Percentiles rank a stretch among this genome's conserved stretches.
phyloP scores from a whole-genome alignment of 2,888 invertebrate genomes.

The Orthonevra nobilis region DNA sequence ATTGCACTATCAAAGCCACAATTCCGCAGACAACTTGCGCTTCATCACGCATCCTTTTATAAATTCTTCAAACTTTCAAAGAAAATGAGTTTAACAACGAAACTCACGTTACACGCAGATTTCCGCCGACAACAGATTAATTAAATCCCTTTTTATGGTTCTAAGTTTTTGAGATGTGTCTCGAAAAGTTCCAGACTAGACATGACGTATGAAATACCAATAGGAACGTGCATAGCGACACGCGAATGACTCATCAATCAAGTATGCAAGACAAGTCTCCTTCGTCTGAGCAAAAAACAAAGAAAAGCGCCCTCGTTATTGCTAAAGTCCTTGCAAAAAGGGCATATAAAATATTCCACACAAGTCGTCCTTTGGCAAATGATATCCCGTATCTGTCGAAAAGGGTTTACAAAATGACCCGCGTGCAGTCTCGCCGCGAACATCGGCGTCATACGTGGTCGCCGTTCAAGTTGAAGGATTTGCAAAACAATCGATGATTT shows the following conservation, averaged over 20 bases:
- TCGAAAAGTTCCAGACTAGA: constrained; percentile 52
- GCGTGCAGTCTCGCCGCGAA: constrained; percentile 50
- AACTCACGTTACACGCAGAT: no score
- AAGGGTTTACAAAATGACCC: constrained; percentile 46
- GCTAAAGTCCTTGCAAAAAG: constrained; percentile 53
- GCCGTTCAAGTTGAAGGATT: constrained; percentile 61
- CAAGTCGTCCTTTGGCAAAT: constrained; percentile 50
- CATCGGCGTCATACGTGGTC: constrained; percentile 58
- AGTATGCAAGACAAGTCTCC: constrained; percentile 62
- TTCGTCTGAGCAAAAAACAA: constrained; percentile 24
- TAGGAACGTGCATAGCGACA: constrained; percentile 54
- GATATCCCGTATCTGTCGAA: constrained; percentile 26
- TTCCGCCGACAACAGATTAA: no score
- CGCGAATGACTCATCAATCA: constrained; percentile 70
- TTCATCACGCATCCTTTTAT: no score
- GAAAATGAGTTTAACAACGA: no score
- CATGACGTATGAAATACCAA: constrained; percentile 38
- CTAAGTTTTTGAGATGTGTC: no score
- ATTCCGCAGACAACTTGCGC: no score
- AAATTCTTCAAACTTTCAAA: no score
- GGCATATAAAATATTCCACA: constrained; percentile 64
- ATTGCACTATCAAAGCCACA: no score
- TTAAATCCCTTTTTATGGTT: no score
- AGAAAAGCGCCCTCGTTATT: background rate
- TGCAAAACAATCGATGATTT: constrained; percentile 59